These are phyloP conservation scores for Gastrophysa polygoni DNA, from an alignment of 2,888 invertebrate genomes.

Conservation along the genomic window DNA sequence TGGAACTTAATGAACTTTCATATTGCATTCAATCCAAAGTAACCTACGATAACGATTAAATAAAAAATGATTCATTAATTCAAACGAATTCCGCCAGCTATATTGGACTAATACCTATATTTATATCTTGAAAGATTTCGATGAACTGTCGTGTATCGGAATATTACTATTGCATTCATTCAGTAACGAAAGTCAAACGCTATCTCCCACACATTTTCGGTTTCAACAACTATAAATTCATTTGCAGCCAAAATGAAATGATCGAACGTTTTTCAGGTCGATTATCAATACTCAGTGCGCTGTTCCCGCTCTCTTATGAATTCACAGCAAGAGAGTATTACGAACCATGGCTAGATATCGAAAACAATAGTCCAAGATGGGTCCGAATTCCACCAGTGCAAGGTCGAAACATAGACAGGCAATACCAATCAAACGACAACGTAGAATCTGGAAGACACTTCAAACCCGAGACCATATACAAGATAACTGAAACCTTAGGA, in stretches of 20 bases:
- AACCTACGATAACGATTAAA: conserved; percentile 10
- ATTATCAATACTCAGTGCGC: conserved; percentile 39
- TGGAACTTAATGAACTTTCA: conserved; percentile 15
- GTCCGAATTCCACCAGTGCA: conserved; percentile 43
- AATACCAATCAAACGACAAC: conserved; percentile 33
- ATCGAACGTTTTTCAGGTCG: conserved; percentile 40
- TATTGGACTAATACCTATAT: too few relatives aligned
- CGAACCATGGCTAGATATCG: conserved; percentile 43
- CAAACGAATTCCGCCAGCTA: too few relatives aligned
- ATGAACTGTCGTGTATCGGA: too few relatives aligned
- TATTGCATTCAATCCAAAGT: neutral
- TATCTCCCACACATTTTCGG: too few relatives aligned
- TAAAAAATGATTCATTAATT: too few relatives aligned
- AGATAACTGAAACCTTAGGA: conserved; percentile 69
- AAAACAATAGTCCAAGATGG: conserved; percentile 43
- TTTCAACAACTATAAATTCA: too few relatives aligned
- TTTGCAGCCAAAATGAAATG: too few relatives aligned
- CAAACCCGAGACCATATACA: conserved; percentile 57
- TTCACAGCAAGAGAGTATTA: conserved; percentile 39
- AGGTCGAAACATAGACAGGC: conserved; percentile 24
- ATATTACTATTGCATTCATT: too few relatives aligned
- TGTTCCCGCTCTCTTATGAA: conserved; percentile 40
- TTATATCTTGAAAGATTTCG: too few relatives aligned
- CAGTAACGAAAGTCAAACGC: too few relatives aligned
- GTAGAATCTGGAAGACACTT: conserved; percentile 52